phyloP scores from a whole-genome alignment of 2,113 vertebrate genomes.

The Anas platyrhynchos region DNA sequence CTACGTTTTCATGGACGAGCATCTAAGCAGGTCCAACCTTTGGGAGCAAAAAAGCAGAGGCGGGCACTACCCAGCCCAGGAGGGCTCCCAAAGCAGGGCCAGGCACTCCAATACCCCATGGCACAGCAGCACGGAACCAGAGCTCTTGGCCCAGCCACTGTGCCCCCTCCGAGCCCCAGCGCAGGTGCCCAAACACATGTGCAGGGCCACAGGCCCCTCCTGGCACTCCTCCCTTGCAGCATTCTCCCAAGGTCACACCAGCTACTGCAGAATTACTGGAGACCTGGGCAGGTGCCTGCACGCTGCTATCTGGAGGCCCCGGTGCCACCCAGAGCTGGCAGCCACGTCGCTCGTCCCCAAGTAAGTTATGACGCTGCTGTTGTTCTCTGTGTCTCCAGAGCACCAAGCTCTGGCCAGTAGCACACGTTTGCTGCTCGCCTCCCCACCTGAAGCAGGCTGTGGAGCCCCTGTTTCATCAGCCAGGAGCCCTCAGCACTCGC shows the following conservation, averaged over 20 bases:
- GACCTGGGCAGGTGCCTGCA: constrained; percentile 55
- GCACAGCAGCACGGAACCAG: not conserved
- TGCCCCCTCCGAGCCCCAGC: not conserved
- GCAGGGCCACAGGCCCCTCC: not conserved
- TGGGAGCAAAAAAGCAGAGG: not conserved
- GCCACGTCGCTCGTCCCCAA: not conserved
- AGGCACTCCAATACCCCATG: not conserved
- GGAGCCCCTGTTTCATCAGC: constrained; percentile 50
- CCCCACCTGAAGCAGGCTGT: not conserved
- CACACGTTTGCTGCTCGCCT: not conserved
- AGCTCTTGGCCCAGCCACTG: not conserved
- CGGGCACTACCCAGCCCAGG: rapidly evolving
- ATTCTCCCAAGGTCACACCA: constrained; percentile 47
- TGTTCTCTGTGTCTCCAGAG: not conserved
- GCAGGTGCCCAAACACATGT: not conserved
- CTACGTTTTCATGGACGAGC: not conserved
- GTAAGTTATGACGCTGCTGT: not conserved
- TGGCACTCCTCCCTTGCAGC: not conserved
- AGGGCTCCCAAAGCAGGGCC: not conserved
- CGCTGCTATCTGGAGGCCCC: not conserved
- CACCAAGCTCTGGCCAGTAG: not conserved
- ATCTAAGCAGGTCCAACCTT: not conserved
- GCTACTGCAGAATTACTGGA: constrained; percentile 61
- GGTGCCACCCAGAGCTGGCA: not conserved
- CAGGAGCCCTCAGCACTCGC: not conserved